A percentile compares a stretch with the other conserved stretches of the same genome.
Evolutionary conservation across 64 coral and sea anemone genomes (phyloP).

Genomic region (Stichodactyla mertensii): DNA sequence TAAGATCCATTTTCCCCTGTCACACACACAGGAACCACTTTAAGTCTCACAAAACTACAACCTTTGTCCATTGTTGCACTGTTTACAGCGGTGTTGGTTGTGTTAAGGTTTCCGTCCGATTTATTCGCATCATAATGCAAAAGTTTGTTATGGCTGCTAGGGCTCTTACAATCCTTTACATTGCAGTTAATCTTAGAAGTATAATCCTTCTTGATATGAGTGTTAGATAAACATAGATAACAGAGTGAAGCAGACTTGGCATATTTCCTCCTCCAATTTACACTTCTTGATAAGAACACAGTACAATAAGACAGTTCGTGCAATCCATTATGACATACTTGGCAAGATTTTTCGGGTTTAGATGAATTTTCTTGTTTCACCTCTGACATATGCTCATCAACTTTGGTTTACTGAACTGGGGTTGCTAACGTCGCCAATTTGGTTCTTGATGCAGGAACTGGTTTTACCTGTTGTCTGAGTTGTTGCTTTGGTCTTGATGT

Average conservation of each 20-base stretch:
- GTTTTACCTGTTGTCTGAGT: neutral
- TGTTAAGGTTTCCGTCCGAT: neutral
- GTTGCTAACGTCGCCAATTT: neutral
- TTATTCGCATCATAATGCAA: slow-evolving; percentile 20
- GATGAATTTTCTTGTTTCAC: neutral
- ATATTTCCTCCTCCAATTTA: neutral
- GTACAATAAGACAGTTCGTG: slow-evolving; percentile 5
- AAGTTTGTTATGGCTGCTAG: slow-evolving; percentile 25
- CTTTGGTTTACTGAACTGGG: neutral
- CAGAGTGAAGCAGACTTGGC: neutral
- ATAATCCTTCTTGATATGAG: slow-evolving; percentile 9
- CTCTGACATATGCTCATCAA: neutral
- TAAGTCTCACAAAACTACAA: slow-evolving; percentile 7
- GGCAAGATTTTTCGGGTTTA: neutral
- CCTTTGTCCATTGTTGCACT: slow-evolving; percentile 20
- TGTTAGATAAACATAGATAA: slow-evolving; percentile 27
- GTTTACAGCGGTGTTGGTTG: neutral
- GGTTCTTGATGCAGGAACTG: neutral
- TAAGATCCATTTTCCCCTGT: neutral
- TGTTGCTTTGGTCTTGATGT: neutral
- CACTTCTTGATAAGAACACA: slow-evolving; percentile 1
- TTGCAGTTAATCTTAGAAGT: slow-evolving; percentile 19
- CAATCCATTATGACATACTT: neutral
- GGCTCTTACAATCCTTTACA: slow-evolving; percentile 18
- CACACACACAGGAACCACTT: slow-evolving; percentile 15